Percentiles rank a stretch among this genome's conserved stretches.
Evolutionary conservation across 2,888 invertebrate genomes (phyloP).

Genomic region (Cheilosia pagana): DNA sequence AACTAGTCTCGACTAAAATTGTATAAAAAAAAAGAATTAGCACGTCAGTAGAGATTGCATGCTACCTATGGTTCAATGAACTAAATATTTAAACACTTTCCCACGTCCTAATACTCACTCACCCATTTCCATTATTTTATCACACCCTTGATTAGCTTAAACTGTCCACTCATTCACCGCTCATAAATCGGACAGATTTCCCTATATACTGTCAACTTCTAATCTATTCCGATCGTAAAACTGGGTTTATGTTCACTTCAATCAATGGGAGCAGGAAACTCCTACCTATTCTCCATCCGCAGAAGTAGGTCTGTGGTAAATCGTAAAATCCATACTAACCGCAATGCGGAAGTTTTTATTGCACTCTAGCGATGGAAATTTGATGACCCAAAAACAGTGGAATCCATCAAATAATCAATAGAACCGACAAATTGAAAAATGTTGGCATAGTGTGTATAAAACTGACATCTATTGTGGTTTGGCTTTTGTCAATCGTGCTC

Average conservation of each 20-base stretch:
- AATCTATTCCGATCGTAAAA: constrained; percentile 12
- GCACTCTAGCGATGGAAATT: constrained; percentile 1
- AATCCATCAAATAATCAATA: constrained; percentile 35
- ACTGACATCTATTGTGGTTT: not conserved
- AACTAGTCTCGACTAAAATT: no score
- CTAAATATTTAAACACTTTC: no score
- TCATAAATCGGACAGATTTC: constrained; percentile 16
- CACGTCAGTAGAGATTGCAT: no score
- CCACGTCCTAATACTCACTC: no score
- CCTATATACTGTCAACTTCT: not conserved
- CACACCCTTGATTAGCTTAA: no score
- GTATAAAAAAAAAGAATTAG: no score
- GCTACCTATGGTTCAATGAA: no score
- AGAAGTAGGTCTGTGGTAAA: not conserved
- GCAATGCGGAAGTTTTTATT: constrained; percentile 20
- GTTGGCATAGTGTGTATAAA: constrained; percentile 1
- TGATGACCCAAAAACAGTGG: constrained; percentile 14
- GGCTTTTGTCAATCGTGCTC: not conserved
- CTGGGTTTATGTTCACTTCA: not conserved
- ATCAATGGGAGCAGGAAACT: not conserved
- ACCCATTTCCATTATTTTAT: no score
- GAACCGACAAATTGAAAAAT: constrained; percentile 21
- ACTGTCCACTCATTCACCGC: not conserved
- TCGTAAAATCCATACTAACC: constrained; percentile 17
- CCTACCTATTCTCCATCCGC: not conserved